Base-by-base conservation (phyloP, 1,140 invertebrate species). In the Tetraneura akinire region DNA sequence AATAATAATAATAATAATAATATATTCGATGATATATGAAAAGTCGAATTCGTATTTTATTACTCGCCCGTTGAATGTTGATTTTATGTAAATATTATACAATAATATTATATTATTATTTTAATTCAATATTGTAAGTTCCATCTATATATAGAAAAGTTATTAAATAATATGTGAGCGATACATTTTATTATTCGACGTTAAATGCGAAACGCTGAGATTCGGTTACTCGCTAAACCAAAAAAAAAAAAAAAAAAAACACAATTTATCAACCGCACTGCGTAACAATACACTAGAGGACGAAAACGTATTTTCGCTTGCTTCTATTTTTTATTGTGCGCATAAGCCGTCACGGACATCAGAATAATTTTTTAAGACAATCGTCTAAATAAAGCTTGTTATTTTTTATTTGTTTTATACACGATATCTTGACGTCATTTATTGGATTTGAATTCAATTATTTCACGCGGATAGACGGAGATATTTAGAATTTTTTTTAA, bases 381-480 rank as follows among this genome's bases (percentile, higher is more conserved):
- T 13, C 13, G 29, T 42, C 37, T 64, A 64, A n/a, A n/a, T n/a
- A n/a, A n/a, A 64, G 62, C 32, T 64, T 29, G 60, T 64, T 64
- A 64, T 64, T 64, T 42, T 64, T 64, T 64, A 64, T 42, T 32
- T n/a, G 18, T 26, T 3, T n/a, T 37, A 11, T 42, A 64, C 16
- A 64, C 2, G n/a, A 37, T 32, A 16, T 14, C 0, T 11, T n/a
- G n/a, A 10, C 18, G 10, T 18, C 11, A 37, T 3, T 64, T 64
- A 64, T 64, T 64, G 62, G 18, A 64, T 42, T 64, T 9, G 11
- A 4, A 37, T 64, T 37, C 62, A 21, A 64, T 64, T 37, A 37
- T 13, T 64, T n/a, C n/a, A n/a, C n/a, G n/a, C n/a, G n/a, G n/a
- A n/a, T n/a, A n/a, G n/a, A n/a, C n/a, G n/a, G n/a, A n/a, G n/a